phyloP scores from a whole-genome alignment of 2,113 vertebrate genomes.

The Perognathus longimembris region DNA sequence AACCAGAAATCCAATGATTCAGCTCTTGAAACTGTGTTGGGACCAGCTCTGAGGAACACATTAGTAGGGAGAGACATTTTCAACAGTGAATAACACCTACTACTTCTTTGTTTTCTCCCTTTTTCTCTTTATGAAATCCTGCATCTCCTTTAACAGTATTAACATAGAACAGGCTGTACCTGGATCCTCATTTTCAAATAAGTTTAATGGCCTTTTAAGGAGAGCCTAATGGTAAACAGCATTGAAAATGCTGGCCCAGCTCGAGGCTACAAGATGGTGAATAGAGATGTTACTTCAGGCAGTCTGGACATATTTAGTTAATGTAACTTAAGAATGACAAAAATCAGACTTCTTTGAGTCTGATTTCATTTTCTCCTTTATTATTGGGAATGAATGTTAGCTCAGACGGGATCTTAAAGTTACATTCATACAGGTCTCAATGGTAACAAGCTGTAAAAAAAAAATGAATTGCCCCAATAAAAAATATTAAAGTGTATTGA shows the following conservation, averaged over 20 bases:
- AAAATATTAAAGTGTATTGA: constrained; percentile 42
- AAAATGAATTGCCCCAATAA: constrained; percentile 48
- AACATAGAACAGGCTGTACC: constrained; percentile 28
- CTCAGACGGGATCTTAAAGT: constrained; percentile 10
- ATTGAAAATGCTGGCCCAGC: background rate
- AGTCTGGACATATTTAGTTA: background rate
- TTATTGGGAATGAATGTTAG: constrained; percentile 30
- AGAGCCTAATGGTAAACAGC: background rate
- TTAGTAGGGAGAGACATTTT: constrained; percentile 55
- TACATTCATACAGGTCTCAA: constrained; percentile 36
- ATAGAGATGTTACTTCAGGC: background rate
- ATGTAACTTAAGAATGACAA: background rate
- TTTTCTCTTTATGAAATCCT: constrained; percentile 45
- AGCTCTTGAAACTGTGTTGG: constrained; percentile 45
- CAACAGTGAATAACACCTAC: constrained; percentile 48
- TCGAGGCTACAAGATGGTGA: background rate
- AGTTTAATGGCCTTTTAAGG: constrained; percentile 22
- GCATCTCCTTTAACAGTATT: constrained; percentile 56
- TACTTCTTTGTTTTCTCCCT: background rate
- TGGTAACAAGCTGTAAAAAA: background rate
- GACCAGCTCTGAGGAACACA: constrained; percentile 58
- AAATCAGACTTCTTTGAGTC: background rate
- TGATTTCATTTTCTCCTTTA: constrained; percentile 33
- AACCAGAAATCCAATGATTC: constrained; percentile 45
- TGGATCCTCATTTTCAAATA: constrained; percentile 55